Base-by-base conservation (phyloP, 2,888 invertebrate genomes). In the Lottia gigantea region DNA sequence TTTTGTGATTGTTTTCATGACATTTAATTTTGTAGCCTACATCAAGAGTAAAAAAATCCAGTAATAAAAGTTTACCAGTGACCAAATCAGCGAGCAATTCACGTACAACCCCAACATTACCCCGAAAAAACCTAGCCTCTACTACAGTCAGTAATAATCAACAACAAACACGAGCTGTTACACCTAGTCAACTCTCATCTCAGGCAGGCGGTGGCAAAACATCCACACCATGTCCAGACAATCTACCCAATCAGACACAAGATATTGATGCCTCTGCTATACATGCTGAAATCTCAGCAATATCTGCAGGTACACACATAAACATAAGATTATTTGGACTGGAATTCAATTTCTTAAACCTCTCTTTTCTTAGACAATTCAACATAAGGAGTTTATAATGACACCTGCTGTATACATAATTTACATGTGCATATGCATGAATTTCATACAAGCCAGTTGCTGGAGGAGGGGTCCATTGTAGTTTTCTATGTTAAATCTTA, bases 231-330 rank as follows among this genome's bases (percentile, higher is more conserved):
- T 55, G 55, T 55, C 80, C 82, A 0, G 82, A 82, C 47, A 78
- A 76, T 12, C 77, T 66, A 16, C 62, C 82, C 15, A 63, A 75
- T 55, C 73, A 79, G 23, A 74, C 75, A 11, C 74, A 78, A 64
- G 79, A 81, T 19, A 82, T 82, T 49, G 83, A 83, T 74, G 81
- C 82, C 12, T 84, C 84, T 0, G 81, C 82, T 8, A 82, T 84
- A 66, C 82, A 82, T 31, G 76, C 82, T n/a, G 79, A 82, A 47
- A 71, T 76, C 0, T 80, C 81, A 0, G 64, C 80, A 25, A 61
- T 81, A 40, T 74, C 75, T 12, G 65, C 71, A 45, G 72, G 74
- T 71, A 71, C 15, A 40, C 6, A 31, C 3, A 31, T n/a, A 31
- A 4, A 6, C 40, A 40, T 6, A 8, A 40, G 7, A 40, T 11